Conservation (phyloP, 2,888 invertebrate species). For the Pinctada fucata region DNA sequence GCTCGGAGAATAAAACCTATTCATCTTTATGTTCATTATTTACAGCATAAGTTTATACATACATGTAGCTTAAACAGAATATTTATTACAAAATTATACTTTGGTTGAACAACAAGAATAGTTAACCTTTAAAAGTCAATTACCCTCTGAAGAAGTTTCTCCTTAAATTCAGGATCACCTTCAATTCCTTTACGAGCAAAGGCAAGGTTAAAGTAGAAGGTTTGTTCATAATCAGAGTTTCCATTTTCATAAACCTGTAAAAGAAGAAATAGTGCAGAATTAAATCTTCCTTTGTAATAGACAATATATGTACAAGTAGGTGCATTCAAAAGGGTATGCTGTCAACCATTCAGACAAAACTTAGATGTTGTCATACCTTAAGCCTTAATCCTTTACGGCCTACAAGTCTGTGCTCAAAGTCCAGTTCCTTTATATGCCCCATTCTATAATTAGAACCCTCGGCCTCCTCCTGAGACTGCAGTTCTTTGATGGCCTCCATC, state of each 20-base stretch:
- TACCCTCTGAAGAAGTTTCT: slow-evolving; percentile 60
- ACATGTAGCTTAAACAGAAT: no score
- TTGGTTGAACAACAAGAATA: no score
- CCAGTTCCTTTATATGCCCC: slow-evolving; percentile 71
- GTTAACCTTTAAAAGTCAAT: slow-evolving; percentile 5
- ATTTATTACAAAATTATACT: no score
- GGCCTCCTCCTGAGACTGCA: slow-evolving; percentile 56
- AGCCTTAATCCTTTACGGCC: slow-evolving; percentile 72
- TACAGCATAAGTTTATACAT: no score
- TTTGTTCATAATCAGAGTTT: slow-evolving; percentile 56
- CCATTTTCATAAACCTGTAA: slow-evolving; percentile 75
- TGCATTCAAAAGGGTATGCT: no score
- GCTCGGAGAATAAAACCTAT: no score
- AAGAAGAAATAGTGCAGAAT: not conserved
- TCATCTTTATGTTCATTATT: not conserved
- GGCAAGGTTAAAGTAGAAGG: slow-evolving; percentile 73
- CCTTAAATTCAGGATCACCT: slow-evolving; percentile 42
- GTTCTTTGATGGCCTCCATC: slow-evolving; percentile 51
- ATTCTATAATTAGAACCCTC: slow-evolving; percentile 69
- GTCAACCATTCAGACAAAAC: no score
- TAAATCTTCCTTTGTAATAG: no score
- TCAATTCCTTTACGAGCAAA: slow-evolving; percentile 68
- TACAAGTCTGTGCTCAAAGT: slow-evolving; percentile 63
- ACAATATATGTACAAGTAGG: no score
- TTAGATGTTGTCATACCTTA: slow-evolving; percentile 56